Evolutionary conservation across 2,113 vertebrate genomes (phyloP).

Genomic region (Lagopus muta): DNA sequence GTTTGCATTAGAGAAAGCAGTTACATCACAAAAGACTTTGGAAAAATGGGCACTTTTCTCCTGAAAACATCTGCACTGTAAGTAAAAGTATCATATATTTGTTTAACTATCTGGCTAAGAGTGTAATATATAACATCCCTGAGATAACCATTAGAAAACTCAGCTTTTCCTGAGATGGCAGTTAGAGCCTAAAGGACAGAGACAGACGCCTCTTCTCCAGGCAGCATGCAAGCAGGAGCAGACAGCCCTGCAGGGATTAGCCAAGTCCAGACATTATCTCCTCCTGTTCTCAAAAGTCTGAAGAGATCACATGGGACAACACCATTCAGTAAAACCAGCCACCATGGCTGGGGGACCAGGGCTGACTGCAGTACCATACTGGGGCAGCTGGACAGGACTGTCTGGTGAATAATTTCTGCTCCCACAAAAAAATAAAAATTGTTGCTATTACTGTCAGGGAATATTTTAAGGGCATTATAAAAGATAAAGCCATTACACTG

Average conservation of each 20-base stretch:
- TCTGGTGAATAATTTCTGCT: background rate
- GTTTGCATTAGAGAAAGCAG: slow-evolving; percentile 31
- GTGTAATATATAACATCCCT: background rate
- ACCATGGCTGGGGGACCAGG: background rate
- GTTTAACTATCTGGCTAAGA: slow-evolving; percentile 54
- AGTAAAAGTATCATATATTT: slow-evolving; percentile 40
- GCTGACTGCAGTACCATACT: background rate
- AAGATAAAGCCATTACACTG: background rate
- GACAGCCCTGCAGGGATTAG: background rate
- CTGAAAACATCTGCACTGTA: slow-evolving; percentile 33
- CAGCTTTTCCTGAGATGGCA: background rate
- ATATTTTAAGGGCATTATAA: background rate
- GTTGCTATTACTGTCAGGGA: background rate
- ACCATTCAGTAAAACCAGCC: background rate
- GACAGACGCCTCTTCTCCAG: background rate
- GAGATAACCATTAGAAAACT: background rate
- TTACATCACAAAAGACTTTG: slow-evolving; percentile 8
- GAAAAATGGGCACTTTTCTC: slow-evolving; percentile 45
- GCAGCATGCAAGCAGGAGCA: background rate
- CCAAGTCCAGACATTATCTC: background rate
- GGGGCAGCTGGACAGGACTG: background rate
- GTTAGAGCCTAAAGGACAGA: background rate
- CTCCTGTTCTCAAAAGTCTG: background rate
- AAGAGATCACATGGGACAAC: background rate
- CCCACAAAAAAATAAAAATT: background rate